Conservation (phyloP, 1,140 invertebrate genomes). For the Leptinotarsa defecta region DNA sequence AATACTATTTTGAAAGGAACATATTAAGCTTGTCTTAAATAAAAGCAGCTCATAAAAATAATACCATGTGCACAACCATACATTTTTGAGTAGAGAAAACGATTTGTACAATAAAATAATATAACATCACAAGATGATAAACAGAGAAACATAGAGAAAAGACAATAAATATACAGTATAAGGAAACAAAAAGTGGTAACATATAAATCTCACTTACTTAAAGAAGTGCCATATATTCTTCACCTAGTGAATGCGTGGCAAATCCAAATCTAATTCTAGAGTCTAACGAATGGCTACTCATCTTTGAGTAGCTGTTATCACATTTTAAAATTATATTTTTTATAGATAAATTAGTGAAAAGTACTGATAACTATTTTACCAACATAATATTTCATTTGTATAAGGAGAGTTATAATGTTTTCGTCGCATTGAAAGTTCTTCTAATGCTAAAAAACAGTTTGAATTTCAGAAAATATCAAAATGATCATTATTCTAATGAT, state of each 20-base stretch:
- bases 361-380: background rate
- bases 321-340: constrained; percentile 46
- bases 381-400: background rate
- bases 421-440: background rate
- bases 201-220: constrained; percentile 45
- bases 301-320: constrained; percentile 41
- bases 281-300: constrained; percentile 41
- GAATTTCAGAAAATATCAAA: background rate
- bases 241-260: constrained; percentile 11
- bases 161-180: constrained; percentile 38
- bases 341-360: background rate
- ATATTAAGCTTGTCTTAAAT: constrained; percentile 46
- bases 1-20: constrained; percentile 10
- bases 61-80: constrained; percentile 37
- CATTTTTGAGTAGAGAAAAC: constrained; percentile 19
- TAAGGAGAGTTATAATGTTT: background rate
- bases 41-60: constrained; percentile 36
- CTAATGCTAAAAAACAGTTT: too few relatives aligned
- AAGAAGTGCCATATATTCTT: constrained; percentile 10
- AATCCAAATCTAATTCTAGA: constrained; percentile 25
- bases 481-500: constrained; percentile 49
- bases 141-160: constrained; percentile 23
- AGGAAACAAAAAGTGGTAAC: constrained; percentile 49
- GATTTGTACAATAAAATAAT: background rate
- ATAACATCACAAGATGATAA: constrained; percentile 14